Evolutionary conservation across 2,113 vertebrate species (phyloP).

Genomic region (Pygoscelis adeliae): DNA sequence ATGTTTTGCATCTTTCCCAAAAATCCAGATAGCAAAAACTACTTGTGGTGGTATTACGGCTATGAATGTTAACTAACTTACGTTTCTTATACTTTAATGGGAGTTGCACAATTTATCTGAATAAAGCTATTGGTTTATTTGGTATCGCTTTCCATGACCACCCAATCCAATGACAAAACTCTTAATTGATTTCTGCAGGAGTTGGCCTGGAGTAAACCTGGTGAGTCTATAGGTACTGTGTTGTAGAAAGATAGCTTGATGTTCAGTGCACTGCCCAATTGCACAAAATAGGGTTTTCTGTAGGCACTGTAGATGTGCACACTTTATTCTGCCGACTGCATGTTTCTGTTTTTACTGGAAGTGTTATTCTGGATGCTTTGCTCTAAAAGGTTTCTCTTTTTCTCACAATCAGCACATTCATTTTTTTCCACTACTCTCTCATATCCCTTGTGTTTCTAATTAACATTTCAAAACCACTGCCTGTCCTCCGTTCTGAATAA

Average conservation of each 20-base stretch:
- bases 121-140: neutral
- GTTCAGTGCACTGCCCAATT: neutral
- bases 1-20: neutral
- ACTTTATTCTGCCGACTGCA: neutral
- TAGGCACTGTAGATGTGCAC: neutral
- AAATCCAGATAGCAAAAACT: neutral
- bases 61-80: neutral
- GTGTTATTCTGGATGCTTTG: neutral
- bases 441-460: constrained; percentile 50
- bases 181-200: rapidly evolving
- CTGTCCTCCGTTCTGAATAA: neutral
- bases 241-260: neutral
- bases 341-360: neutral
- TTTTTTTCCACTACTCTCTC: neutral
- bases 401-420: neutral
- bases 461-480: constrained; percentile 49
- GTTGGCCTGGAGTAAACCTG: too few relatives aligned
- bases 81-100: rapidly evolving
- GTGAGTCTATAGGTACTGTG: neutral
- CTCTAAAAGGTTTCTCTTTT: neutral
- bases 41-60: neutral
- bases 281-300: neutral
- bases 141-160: neutral
- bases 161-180: neutral
- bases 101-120: neutral